These are phyloP conservation scores for Rambutsinella grinnellia DNA, from an alignment of 2,888 invertebrate genomes.

Conservation along the genomic window DNA sequence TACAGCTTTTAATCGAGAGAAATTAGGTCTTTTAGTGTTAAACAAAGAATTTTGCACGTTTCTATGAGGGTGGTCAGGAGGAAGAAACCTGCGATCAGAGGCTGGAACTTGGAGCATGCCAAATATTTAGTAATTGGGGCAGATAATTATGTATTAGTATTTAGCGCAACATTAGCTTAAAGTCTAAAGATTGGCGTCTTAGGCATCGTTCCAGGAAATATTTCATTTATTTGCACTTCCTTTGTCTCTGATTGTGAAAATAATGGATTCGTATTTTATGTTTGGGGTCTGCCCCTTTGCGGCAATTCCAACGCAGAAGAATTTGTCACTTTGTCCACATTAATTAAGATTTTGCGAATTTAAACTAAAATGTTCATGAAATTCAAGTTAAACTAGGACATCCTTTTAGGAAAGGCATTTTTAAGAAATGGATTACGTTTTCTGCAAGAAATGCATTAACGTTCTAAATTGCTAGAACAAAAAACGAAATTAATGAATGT, in stretches of 20 bases:
- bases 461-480: too few relatives aligned
- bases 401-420: too few relatives aligned
- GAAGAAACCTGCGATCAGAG: neutral
- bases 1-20: neutral
- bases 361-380: neutral
- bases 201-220: constrained; percentile 23
- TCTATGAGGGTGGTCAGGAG: constrained; percentile 8
- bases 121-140: constrained; percentile 19
- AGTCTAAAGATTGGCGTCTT: neutral
- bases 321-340: constrained; percentile 19
- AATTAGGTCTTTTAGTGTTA: neutral
- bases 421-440: too few relatives aligned
- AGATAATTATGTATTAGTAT: constrained; percentile 2
- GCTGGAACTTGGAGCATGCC: constrained; percentile 8
- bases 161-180: neutral
- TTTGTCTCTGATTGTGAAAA: neutral
- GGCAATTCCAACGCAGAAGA: neutral
- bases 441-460: too few relatives aligned
- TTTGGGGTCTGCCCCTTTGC: constrained; percentile 1
- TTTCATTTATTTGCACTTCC: neutral
- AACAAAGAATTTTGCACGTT: neutral
- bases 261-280: neutral
- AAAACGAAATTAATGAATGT: too few relatives aligned
- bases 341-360: neutral
- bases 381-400: too few relatives aligned